Evolutionary conservation across 2,797 vertebrate species (phyloP).

Genomic region (Fundulus diaphanus): DNA sequence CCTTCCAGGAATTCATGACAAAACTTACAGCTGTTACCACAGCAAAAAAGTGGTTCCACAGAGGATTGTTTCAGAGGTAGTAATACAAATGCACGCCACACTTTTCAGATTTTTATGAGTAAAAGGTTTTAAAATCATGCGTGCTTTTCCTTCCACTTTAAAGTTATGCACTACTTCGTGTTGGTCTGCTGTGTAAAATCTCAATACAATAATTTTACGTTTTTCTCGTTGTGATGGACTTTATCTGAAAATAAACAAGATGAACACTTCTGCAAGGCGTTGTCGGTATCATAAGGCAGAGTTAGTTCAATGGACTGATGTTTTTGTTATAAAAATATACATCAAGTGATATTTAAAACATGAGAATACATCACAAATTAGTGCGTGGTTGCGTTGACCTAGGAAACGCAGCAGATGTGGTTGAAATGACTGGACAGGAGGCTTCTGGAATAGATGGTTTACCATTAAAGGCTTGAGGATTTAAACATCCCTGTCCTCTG

Average conservation of each 20-base stretch:
- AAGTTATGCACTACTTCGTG: background rate
- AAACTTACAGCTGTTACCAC: background rate
- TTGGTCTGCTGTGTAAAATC: background rate
- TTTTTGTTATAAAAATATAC: background rate
- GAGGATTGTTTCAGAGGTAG: background rate
- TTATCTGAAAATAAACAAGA: background rate
- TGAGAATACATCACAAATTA: background rate
- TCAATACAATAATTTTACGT: background rate
- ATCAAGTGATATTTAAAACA: background rate
- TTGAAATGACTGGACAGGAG: background rate
- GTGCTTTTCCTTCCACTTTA: background rate
- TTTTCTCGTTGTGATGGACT: background rate
- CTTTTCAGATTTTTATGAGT: too few species aligned
- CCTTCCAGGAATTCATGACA: background rate
- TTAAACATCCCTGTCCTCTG: slow-evolving; percentile 23
- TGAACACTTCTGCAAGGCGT: background rate
- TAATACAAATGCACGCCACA: too few species aligned
- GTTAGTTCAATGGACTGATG: background rate
- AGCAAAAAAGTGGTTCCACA: background rate
- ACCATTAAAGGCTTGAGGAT: background rate
- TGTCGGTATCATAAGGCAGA: background rate
- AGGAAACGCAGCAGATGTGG: background rate
- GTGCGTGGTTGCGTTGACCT: background rate
- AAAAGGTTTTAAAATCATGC: background rate
- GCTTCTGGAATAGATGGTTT: slow-evolving; percentile 2